Base-by-base conservation (phyloP, 2,888 invertebrate genomes). In the Stenotaenia linearis region DNA sequence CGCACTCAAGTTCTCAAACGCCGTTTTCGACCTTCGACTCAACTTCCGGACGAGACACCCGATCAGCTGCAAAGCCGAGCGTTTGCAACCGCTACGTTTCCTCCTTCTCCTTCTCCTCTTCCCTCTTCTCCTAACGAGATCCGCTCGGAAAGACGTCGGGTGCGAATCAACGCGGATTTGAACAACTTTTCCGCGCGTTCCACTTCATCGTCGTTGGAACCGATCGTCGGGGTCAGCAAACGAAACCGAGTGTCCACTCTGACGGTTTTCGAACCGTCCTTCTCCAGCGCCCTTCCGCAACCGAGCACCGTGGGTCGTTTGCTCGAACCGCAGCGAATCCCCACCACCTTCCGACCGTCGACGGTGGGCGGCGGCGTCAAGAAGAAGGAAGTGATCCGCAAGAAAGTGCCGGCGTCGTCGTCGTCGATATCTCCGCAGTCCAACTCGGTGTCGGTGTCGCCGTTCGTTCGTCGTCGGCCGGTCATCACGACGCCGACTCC, bases 1-100 rank as follows among this genome's bases (percentile, higher is more conserved):
- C 32, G 77, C 32, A 77, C 77, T 10, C 77, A 77, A 77, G 77
- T 77, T 25, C 77, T 77, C 21, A 77, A 77, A 21, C 37, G 77
- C 18, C 77, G 77, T 9, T 40, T 77, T 25, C 77, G 77, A 3
- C 77, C 77, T 5, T 75, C 75, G 28, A 35, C 28, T 7, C 32
- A 32, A 15, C 32, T 30, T 25, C 75, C 75, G 32, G 28, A 5
- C 1, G 10, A 7, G 45, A 1, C 15, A 32, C 32, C 32, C 32
- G 32, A 32, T 9, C 37, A 10, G 12, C 32, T 32, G 5, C 37
- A 37, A 37, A 3, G 74, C 10, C 9, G 69, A 69, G 10, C 69
- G 2, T 4, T 7, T 1, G n/a, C 28, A 21, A 15, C 23, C 74
- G 18, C 56, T 56, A 2, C 69, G 3, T 25, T 18, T 69, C 28